These are phyloP conservation scores for Monochamus saltuarius DNA, from an alignment of 1,140 invertebrate genomes.

Conservation along the genomic window DNA sequence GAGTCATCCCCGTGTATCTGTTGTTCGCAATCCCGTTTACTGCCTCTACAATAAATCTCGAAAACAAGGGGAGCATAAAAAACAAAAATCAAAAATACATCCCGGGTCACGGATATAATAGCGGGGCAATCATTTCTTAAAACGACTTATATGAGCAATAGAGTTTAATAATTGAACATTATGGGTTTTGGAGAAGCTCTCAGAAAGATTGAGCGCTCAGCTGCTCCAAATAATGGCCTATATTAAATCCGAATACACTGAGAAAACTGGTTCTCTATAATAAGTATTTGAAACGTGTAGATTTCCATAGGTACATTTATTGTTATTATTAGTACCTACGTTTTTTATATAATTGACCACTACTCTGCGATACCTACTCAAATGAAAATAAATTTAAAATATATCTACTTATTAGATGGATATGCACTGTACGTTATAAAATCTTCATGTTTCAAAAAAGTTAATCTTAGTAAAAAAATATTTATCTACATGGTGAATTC, in stretches of 20 bases:
- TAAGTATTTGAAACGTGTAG: too few species aligned
- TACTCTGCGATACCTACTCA: too few species aligned
- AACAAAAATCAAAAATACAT: slow-evolving; percentile 51
- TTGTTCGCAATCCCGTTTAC: slow-evolving; percentile 18
- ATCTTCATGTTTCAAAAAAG: too few species aligned
- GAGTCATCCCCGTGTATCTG: neutral
- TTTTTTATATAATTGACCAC: too few species aligned
- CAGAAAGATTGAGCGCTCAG: slow-evolving; percentile 50
- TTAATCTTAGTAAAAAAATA: too few species aligned
- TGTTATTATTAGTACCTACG: too few species aligned
- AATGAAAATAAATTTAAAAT: too few species aligned
- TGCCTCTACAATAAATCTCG: slow-evolving; percentile 16
- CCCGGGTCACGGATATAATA: slow-evolving; percentile 20
- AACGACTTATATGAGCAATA: slow-evolving; percentile 51
- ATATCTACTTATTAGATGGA: too few species aligned
- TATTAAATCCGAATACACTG: slow-evolving; percentile 31
- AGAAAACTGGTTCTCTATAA: too few species aligned
- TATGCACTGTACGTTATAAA: too few species aligned
- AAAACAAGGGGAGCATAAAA: slow-evolving; percentile 20
- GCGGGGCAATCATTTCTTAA: slow-evolving; percentile 48
- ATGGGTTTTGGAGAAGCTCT: slow-evolving; percentile 50
- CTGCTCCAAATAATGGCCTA: slow-evolving; percentile 39
- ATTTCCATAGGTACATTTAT: too few species aligned
- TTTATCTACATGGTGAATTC: too few species aligned
- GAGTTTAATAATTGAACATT: slow-evolving; percentile 53